Base-by-base conservation (phyloP, 2,113 vertebrate genomes). In the Salminus brasiliensis region DNA sequence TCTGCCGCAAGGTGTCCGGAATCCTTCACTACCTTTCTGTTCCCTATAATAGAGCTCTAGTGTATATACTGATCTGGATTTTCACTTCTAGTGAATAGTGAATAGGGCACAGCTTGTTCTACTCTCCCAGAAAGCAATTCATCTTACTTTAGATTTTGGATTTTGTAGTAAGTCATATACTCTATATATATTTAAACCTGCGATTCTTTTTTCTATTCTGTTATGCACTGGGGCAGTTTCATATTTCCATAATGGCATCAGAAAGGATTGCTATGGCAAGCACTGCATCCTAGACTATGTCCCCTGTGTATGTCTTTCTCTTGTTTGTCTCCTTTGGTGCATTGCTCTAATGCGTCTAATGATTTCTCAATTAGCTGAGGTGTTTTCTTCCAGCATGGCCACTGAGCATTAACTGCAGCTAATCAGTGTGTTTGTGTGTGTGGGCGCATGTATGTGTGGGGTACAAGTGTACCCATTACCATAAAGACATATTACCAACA, bases 201-300 rank as follows among this genome's bases (percentile, higher is more conserved):
- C 8, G 18, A 11, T 0, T 55, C 10, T 55, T 55, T 55, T 25
- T 39, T 60, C 73, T 63, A 30, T 34, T 9, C 6, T 80, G 25
- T 65, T 39, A 82, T 74, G 62, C 3, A 55, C 52, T 23, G 74
- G 76, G 74, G 83, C 77, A 8, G 85, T 59, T 83, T 85, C 67
- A 87, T 88, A 91, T 92, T 91, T 91, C 88, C 89, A 90, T 91
- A 90, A 88, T 87, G 87, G 88, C 85, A 87, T 90, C 86, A 85
- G 83, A 87, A 71, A 66, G 39, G 25, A 57, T 5, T 43, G 16
- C 27, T 39, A 30, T 72, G 72, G 67, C 47, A 67, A 49, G 27
- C 18, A 39, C 41, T 62, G 45, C 55, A 74, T 74, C 52, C 65
- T 83, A 55, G 34, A 34, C 49, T 72, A 21, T 41, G 15, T 74